A percentile compares a stretch with the other conserved stretches of the same genome.
Evolutionary conservation across 2,888 invertebrate genomes (phyloP).

Genomic region (Parasteatoda lunata): DNA sequence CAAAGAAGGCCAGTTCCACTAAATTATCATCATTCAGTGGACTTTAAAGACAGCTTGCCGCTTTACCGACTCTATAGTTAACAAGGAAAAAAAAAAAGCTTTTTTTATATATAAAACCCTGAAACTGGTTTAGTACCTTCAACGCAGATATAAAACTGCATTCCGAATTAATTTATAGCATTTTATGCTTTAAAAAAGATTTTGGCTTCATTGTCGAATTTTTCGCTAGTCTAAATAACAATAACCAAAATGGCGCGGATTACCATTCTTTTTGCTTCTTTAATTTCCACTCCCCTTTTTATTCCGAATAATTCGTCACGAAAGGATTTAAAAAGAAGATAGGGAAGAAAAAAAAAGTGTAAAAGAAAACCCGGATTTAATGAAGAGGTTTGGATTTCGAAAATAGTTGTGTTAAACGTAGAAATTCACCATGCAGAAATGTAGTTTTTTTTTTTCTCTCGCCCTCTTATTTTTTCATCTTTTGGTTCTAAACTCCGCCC

Average conservation of each 20-base stretch:
- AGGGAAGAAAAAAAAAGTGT: too few relatives aligned
- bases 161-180: slow-evolving; percentile 55
- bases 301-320: slow-evolving; percentile 14
- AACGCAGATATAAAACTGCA: slow-evolving; percentile 23
- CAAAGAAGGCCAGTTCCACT: background rate
- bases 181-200: background rate
- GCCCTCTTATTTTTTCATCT: background rate
- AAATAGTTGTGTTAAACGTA: slow-evolving; percentile 30
- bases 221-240: background rate
- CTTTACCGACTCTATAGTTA: slow-evolving; percentile 24
- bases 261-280: background rate
- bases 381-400: slow-evolving; percentile 26
- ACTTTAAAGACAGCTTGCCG: background rate
- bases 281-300: background rate
- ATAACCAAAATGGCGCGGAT: background rate
- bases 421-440: slow-evolving; percentile 21
- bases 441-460: background rate
- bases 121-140: slow-evolving; percentile 30
- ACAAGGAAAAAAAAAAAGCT: slow-evolving; percentile 18
- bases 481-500: background rate
- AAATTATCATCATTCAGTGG: slow-evolving; percentile 28
- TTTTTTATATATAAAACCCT: slow-evolving; percentile 10
- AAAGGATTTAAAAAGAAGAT: slow-evolving; percentile 3
- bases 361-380: slow-evolving; percentile 26
- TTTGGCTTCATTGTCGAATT: background rate